Base-by-base conservation (phyloP, 2,113 vertebrate genomes). In the Lutjanus erythropterus region DNA sequence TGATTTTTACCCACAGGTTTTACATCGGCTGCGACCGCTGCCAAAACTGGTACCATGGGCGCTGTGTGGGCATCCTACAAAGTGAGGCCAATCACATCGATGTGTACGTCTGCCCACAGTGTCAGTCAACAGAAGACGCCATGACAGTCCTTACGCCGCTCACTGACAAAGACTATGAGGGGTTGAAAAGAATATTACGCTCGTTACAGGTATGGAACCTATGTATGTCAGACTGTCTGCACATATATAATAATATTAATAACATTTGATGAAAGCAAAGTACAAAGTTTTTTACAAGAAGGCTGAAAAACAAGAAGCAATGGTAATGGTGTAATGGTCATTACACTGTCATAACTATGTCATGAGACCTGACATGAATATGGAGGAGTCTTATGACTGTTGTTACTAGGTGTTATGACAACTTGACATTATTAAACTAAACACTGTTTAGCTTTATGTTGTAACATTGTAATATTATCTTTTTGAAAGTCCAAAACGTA, bases 31-130 rank as follows among this genome's bases (percentile, higher is more conserved):
- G 97, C 15, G 98, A 99, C 89, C 97, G 97, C 46, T 99, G 98
- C 90, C 98, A 99, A 95, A 99, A 99, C 93, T 99, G 98, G 98
- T 99, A 98, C 93, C 98, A 99, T 7, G 98, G 98, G 69, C 97
- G 98, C 93, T 99, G 98, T 5, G 97, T 99, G 80, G 98, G 98
- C 94, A 99, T 99, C 86, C 93, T 99, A 81, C 98, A 99, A 87
- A 99, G 98, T 41, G 98, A 99, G 93, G 98, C 98, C 31, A 98
- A 96, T 27, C 97, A 98, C 93, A 99, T 99, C 78, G 98, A 99
- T 9, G 95, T 98, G 85, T 99, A 99, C 39, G 97, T 99, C 88
- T 99, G 98, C 83, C 98, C 98, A 0, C 97, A 99, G 83, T 99
- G 98, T 89, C 98, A 99, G 96, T 99, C 98, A 0, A 99, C 98